Evolutionary conservation across 23 tunicate genomes (phyloP).

Genomic region (Clavelina lepadiformis): DNA sequence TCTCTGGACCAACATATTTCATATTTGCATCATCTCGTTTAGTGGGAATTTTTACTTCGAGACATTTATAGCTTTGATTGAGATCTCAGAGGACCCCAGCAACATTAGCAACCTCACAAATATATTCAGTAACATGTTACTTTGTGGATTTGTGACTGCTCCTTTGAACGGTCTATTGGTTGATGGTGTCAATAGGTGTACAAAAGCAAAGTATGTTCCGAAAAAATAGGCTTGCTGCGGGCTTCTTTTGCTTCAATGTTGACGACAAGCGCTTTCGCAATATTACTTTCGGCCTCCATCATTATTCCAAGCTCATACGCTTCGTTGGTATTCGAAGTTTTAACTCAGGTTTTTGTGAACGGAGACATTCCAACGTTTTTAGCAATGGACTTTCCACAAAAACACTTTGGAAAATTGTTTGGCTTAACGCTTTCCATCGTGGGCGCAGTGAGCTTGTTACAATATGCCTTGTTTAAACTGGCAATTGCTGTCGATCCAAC

Average conservation of each 20-base stretch:
- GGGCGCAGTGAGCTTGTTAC: slow-evolving; percentile 9
- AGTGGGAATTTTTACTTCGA: slow-evolving; percentile 14
- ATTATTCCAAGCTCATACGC: not conserved
- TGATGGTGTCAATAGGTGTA: not conserved
- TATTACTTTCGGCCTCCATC: slow-evolving; percentile 2
- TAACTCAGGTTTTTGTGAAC: slow-evolving; percentile 5
- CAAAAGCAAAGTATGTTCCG: not conserved
- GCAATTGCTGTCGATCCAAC: slow-evolving; percentile 18
- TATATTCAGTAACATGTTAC: slow-evolving; percentile 1
- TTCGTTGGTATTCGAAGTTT: slow-evolving; percentile 8
- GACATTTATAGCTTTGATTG: slow-evolving; percentile 13
- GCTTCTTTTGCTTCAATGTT: slow-evolving; percentile 12
- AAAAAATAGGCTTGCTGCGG: not conserved
- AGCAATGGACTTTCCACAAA: slow-evolving; percentile 6
- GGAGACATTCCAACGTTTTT: slow-evolving; percentile 6
- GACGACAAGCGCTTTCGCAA: not conserved
- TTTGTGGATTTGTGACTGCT: slow-evolving; percentile 6
- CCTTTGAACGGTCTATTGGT: slow-evolving; percentile 17
- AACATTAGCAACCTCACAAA: slow-evolving; percentile 10
- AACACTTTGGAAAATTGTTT: slow-evolving; percentile 24
- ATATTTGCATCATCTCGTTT: slow-evolving; percentile 7
- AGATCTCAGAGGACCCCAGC: not conserved
- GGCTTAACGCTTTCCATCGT: slow-evolving; percentile 6
- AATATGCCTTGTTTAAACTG: slow-evolving; percentile 18
- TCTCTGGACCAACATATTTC: slow-evolving; percentile 32